These are phyloP conservation scores for Falcunculus frontatus DNA, from an alignment of 2,113 vertebrate species.

Conservation along the genomic window DNA sequence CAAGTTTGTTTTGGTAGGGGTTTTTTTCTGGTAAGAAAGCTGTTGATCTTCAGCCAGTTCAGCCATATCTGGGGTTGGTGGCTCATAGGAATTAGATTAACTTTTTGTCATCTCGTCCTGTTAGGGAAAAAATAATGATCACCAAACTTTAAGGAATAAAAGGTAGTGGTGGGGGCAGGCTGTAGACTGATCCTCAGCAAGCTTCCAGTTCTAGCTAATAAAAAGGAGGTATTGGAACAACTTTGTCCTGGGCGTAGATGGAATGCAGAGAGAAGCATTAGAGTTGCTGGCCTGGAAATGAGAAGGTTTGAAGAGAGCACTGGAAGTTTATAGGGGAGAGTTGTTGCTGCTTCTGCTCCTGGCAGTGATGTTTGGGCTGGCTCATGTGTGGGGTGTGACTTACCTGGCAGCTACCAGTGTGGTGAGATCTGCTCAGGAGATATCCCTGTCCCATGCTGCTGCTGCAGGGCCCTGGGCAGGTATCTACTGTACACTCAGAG, in stretches of 20 bases:
- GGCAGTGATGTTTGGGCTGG: rapidly evolving
- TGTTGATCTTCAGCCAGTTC: neutral
- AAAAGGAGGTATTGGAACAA: neutral
- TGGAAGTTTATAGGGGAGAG: neutral
- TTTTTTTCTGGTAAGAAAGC: neutral
- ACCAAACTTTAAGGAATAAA: neutral
- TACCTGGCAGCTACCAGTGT: neutral
- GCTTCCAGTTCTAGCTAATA: neutral
- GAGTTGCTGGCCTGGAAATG: neutral
- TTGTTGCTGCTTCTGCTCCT: neutral
- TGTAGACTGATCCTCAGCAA: neutral
- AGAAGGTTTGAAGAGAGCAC: neutral
- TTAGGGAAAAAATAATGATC: neutral
- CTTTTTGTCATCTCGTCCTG: neutral
- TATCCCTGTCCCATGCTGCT: neutral
- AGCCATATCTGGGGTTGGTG: neutral
- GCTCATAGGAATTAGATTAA: rapidly evolving
- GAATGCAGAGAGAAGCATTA: rapidly evolving
- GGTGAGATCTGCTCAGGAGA: neutral
- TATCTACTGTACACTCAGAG: neutral
- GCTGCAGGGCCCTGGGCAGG: neutral
- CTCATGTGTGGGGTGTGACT: neutral
- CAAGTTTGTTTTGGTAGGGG: neutral
- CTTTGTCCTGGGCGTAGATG: neutral
- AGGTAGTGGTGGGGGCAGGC: no score